Evolutionary conservation across 2,797 vertebrate species (phyloP).

Genomic region (Parauchenoglanis ngamensis): DNA sequence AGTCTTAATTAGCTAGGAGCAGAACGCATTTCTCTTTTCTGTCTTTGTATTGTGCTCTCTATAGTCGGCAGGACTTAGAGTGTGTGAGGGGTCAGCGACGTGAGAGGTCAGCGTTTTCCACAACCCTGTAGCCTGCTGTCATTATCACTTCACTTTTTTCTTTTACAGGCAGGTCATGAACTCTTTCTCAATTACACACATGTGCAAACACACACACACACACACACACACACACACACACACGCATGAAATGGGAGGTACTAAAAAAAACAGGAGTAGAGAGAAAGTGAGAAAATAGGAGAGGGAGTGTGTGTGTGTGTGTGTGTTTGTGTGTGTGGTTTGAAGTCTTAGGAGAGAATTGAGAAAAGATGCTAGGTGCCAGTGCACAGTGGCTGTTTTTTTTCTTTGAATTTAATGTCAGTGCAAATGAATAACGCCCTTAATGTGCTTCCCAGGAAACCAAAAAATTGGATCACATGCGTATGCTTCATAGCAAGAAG

Average conservation of each 20-base stretch:
- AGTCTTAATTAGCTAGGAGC: slow-evolving; percentile 17
- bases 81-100: slow-evolving; percentile 51
- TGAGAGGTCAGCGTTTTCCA: slow-evolving; percentile 71
- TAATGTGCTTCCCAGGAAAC: background rate
- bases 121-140: slow-evolving; percentile 42
- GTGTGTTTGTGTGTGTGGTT: background rate
- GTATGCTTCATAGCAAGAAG: background rate
- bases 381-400: background rate
- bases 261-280: slow-evolving; percentile 14
- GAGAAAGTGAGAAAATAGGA: slow-evolving; percentile 15
- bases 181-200: slow-evolving; percentile 20
- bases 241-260: slow-evolving; percentile 7
- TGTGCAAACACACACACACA: background rate
- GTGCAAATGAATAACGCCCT: background rate
- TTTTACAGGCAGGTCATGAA: slow-evolving; percentile 43
- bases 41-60: slow-evolving; percentile 18
- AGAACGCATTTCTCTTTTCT: slow-evolving; percentile 22
- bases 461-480: background rate
- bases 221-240: background rate
- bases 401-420: background rate
- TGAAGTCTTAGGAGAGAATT: background rate
- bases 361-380: background rate
- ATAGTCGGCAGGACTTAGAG: slow-evolving; percentile 23
- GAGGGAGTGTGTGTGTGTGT: background rate
- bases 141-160: slow-evolving; percentile 38